A percentile compares a stretch with the other conserved stretches of the same genome.
These are phyloP conservation scores for Manis pentadactyla DNA, from an alignment of 2,797 vertebrate genomes.

Conservation along the genomic window DNA sequence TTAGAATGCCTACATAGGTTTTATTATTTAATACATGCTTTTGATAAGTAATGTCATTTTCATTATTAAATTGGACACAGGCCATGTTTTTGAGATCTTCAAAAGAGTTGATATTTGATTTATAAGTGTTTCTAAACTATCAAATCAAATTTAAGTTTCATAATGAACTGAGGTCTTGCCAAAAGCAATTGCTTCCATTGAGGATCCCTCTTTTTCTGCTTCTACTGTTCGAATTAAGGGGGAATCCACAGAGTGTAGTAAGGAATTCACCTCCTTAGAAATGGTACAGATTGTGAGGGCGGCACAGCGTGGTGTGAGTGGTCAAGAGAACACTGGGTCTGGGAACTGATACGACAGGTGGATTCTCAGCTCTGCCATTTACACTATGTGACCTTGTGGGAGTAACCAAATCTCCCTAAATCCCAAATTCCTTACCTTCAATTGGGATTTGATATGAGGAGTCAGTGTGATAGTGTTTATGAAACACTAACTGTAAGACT, in stretches of 20 bases:
- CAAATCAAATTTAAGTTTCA: background rate
- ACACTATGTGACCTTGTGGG: background rate
- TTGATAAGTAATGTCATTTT: background rate
- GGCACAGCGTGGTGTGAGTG: background rate
- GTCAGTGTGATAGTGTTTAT: slow-evolving; percentile 1
- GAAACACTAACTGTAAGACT: background rate
- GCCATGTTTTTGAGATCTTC: slow-evolving; percentile 33
- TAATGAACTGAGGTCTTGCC: slow-evolving; percentile 1
- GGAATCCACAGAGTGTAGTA: background rate
- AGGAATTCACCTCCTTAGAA: background rate
- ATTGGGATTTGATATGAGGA: slow-evolving; percentile 46
- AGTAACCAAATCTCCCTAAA: background rate
- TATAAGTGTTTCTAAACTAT: slow-evolving; percentile 37
- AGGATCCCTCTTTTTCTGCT: slow-evolving; percentile 32
- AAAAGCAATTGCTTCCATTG: slow-evolving; percentile 52
- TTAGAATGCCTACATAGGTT: background rate
- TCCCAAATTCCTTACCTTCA: slow-evolving; percentile 44
- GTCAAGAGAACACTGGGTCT: background rate
- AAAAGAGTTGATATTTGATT: slow-evolving; percentile 18
- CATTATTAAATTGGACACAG: slow-evolving; percentile 30
- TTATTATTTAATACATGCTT: slow-evolving; percentile 9
- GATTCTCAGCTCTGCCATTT: slow-evolving; percentile 27
- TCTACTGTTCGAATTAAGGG: slow-evolving; percentile 29
- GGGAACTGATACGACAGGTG: background rate
- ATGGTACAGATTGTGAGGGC: background rate